Conservation (phyloP, 2,113 vertebrate genomes). For the Phasianus colchicus region DNA sequence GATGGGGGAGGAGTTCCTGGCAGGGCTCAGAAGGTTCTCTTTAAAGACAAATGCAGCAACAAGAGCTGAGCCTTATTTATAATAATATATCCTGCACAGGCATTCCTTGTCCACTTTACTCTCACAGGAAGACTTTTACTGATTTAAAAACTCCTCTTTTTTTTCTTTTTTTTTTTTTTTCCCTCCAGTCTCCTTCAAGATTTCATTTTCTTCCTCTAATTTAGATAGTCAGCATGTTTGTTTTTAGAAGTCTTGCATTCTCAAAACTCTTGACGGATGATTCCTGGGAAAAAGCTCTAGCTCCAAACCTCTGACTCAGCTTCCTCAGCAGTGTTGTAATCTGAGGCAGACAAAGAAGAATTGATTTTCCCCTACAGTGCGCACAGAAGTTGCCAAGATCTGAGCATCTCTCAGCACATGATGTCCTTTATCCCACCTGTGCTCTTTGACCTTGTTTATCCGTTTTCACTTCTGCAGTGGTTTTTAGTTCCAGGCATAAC, state of each 20-base stretch:
- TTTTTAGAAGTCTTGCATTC: background rate
- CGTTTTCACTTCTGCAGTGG: background rate
- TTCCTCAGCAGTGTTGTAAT: background rate
- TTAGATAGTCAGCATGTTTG: background rate
- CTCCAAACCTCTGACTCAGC: background rate
- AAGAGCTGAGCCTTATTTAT: background rate
- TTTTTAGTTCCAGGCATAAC: background rate
- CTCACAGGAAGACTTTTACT: background rate
- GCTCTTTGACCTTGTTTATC: background rate
- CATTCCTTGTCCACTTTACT: background rate
- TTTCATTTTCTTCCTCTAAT: background rate
- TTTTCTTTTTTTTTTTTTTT: background rate
- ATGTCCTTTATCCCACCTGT: background rate
- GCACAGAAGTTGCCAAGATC: background rate
- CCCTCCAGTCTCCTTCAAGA: background rate
- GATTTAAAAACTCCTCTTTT: background rate
- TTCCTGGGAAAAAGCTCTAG: background rate
- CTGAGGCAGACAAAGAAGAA: conserved; percentile 8
- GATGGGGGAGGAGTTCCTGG: background rate
- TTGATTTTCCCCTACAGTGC: background rate
- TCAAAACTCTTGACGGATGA: background rate
- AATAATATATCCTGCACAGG: background rate
- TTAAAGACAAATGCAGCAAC: background rate
- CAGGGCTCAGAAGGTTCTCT: background rate
- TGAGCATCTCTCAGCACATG: background rate